Evolutionary conservation across 2,888 invertebrate species (phyloP).

Genomic region (Pachycephus smyrnensis): DNA sequence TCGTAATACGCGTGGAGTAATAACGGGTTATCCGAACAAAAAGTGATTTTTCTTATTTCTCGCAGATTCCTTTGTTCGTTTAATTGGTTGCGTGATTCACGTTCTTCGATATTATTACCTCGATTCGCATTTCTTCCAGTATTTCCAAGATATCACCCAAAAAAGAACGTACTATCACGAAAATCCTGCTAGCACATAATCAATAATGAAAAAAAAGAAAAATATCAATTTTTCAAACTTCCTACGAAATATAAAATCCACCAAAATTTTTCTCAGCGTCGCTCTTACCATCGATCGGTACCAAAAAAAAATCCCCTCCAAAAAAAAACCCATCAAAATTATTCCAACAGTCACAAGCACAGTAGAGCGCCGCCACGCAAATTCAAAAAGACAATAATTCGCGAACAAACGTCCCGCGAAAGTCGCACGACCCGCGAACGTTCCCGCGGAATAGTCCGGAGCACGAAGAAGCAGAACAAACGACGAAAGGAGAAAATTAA

Average conservation of each 20-base stretch:
- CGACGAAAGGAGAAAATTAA: not conserved
- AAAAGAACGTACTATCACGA: no score
- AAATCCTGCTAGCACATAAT: no score
- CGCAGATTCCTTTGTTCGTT: not conserved
- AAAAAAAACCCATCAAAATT: no score
- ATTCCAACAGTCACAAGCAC: not conserved
- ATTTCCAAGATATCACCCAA: not conserved
- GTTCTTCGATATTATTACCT: not conserved
- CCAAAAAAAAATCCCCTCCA: no score
- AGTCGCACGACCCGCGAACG: no score
- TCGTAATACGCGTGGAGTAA: not conserved
- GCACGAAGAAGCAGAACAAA: not conserved
- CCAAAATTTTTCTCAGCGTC: not conserved
- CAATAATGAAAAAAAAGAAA: fast-evolving
- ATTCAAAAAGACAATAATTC: no score
- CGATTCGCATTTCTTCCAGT: not conserved
- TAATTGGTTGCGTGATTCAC: not conserved
- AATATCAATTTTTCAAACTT: not conserved
- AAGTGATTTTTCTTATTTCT: not conserved
- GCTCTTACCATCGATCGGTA: no score
- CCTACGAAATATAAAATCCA: not conserved
- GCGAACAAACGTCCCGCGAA: no score
- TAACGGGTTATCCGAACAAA: not conserved
- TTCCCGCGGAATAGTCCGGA: no score
- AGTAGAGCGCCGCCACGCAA: not conserved